These are phyloP conservation scores for Ferdinandea cuprea DNA, from an alignment of 2,888 invertebrate genomes.

Conservation along the genomic window DNA sequence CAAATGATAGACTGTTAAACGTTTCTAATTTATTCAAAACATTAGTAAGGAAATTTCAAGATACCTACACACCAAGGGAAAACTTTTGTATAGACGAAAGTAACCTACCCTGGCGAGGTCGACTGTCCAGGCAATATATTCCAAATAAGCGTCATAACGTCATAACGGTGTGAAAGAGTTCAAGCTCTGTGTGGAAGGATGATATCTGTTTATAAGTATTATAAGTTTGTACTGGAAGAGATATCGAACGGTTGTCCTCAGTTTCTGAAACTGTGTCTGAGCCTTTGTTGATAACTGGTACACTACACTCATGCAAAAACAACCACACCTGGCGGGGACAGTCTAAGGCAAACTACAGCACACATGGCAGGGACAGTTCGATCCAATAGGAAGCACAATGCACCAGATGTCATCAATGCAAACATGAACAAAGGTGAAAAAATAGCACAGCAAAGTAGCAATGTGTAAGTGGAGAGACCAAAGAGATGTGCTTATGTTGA, in stretches of 20 bases:
- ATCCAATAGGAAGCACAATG: conserved; percentile 16
- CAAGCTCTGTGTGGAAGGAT: conserved; percentile 15
- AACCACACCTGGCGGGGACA: conserved; percentile 11
- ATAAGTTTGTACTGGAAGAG: conserved; percentile 15
- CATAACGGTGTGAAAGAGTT: conserved; percentile 14
- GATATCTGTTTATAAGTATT: conserved; percentile 6
- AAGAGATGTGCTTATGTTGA: conserved; percentile 20
- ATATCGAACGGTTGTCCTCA: conserved; percentile 9
- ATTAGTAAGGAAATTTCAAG: conserved; percentile 7
- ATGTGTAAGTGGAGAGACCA: conserved; percentile 20
- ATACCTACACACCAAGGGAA: conserved; percentile 16
- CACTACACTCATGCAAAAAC: conserved; percentile 16
- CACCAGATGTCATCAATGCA: conserved; percentile 17
- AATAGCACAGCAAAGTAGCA: conserved; percentile 20
- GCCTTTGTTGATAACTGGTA: conserved; percentile 21
- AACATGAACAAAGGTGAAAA: conserved; percentile 13
- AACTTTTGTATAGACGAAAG: conserved; percentile 22
- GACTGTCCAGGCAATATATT: too few relatives aligned
- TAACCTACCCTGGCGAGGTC: conserved; percentile 19
- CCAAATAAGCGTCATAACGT: too few relatives aligned
- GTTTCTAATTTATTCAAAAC: conserved; percentile 14
- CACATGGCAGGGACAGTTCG: conserved; percentile 12
- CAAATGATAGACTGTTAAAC: conserved; percentile 12
- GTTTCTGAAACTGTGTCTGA: conserved; percentile 18
- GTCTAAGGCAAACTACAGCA: too few relatives aligned